phyloP scores from a whole-genome alignment of 2,888 invertebrate species.

The Druceiella hillmani region DNA sequence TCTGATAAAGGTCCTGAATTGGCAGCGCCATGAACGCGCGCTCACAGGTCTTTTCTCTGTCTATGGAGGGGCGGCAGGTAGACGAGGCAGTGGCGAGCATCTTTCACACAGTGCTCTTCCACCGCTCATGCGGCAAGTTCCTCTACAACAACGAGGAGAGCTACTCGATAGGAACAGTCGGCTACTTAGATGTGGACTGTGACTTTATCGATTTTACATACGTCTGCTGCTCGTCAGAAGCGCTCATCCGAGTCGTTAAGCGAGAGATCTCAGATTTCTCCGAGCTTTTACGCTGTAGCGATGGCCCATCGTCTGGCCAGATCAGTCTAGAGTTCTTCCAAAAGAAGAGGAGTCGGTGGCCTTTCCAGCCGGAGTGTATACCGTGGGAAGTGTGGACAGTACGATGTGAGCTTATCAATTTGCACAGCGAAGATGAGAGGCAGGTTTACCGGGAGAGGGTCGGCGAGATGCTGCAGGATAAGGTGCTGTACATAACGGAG shows the following conservation, averaged over 20 bases:
- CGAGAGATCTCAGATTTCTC: conserved; percentile 75
- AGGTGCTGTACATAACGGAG: conserved; percentile 91
- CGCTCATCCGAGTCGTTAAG: conserved; percentile 65
- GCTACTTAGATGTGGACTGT: conserved; percentile 95
- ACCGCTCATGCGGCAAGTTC: conserved; percentile 89
- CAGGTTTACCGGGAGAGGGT: conserved; percentile 84
- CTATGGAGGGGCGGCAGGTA: conserved; percentile 86
- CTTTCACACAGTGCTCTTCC: conserved; percentile 88
- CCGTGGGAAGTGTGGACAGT: conserved; percentile 99
- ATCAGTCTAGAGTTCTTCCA: conserved; percentile 95
- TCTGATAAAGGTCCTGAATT: too few relatives aligned
- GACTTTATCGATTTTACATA: conserved; percentile 98
- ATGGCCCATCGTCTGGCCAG: conserved; percentile 70
- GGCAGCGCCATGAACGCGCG: conserved; percentile 67
- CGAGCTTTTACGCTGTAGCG: conserved; percentile 67
- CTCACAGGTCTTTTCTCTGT: conserved; percentile 73
- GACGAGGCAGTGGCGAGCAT: conserved; percentile 89
- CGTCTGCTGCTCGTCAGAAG: conserved; percentile 87
- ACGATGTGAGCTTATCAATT: conserved; percentile 79
- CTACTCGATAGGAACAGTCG: conserved; percentile 93
- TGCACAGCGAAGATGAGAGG: conserved; percentile 82
- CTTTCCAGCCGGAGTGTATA: conserved; percentile 84
- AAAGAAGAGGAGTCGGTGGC: conserved; percentile 84
- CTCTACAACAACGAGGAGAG: conserved; percentile 89
- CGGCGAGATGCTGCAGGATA: conserved; percentile 84